These are phyloP conservation scores for Triplophysa rosa DNA, from an alignment of 2,113 vertebrate genomes.

Conservation along the genomic window DNA sequence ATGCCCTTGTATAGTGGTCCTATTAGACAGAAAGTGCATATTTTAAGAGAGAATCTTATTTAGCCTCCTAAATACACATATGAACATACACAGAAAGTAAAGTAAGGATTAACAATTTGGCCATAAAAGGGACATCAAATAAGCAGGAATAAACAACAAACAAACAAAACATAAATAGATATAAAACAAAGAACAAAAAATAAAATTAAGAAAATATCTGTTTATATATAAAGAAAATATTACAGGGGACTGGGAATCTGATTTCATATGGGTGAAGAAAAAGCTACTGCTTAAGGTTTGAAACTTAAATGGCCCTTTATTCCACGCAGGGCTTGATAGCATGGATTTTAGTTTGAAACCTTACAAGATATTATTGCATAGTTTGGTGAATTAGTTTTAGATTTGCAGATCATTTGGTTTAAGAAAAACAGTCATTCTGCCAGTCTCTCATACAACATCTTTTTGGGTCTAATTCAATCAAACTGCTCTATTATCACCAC, in stretches of 20 bases:
- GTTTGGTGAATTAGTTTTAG: conserved; percentile 75
- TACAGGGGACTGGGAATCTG: conserved; percentile 42
- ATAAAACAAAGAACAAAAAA: too few relatives aligned
- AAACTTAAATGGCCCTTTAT: conserved; percentile 64
- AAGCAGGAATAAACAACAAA: conserved; percentile 8
- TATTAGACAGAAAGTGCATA: conserved; percentile 78
- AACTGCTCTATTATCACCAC: conserved; percentile 17
- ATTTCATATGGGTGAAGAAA: conserved; percentile 50
- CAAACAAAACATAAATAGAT: conserved; percentile 46
- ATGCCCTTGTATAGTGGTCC: conserved; percentile 79
- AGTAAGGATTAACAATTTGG: not conserved
- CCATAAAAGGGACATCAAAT: conserved; percentile 48
- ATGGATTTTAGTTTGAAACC: conserved; percentile 68
- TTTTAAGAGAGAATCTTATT: conserved; percentile 54
- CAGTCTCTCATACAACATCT: not conserved
- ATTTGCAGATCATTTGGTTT: conserved; percentile 71
- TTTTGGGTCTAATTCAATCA: conserved; percentile 35
- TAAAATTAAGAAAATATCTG: not conserved
- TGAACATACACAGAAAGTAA: conserved; percentile 16
- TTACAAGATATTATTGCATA: conserved; percentile 79
- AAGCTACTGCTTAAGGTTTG: conserved; percentile 63
- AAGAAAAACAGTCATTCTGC: conserved; percentile 60
- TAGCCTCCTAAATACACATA: conserved; percentile 38
- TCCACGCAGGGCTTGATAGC: conserved; percentile 63
- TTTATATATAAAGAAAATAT: conserved; percentile 43